phyloP scores from a whole-genome alignment of 2,888 invertebrate species.

The Pherbina coryleti region DNA sequence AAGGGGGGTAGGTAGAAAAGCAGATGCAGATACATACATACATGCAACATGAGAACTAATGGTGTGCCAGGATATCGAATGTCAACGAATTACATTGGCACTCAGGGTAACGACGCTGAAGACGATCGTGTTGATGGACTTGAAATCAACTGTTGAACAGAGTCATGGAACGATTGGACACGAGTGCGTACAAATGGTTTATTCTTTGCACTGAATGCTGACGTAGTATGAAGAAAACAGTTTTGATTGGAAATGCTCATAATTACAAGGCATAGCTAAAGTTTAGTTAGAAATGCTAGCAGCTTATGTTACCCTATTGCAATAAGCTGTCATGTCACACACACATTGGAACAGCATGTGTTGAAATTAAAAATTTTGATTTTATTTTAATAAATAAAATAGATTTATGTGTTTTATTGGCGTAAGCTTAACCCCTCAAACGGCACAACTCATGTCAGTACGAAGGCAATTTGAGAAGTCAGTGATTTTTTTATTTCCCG shows the following conservation, averaged over 20 bases:
- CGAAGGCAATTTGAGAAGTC: too few relatives aligned
- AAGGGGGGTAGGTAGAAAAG: conserved; percentile 18
- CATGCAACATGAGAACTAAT: conserved; percentile 20
- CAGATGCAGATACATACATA: conserved; percentile 27
- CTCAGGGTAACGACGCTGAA: conserved; percentile 6
- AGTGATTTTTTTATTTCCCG: too few relatives aligned
- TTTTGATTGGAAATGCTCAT: background rate
- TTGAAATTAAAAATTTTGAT: too few relatives aligned
- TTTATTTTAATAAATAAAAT: too few relatives aligned
- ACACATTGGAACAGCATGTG: too few relatives aligned
- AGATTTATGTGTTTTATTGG: too few relatives aligned
- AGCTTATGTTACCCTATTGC: background rate
- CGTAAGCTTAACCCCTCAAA: too few relatives aligned
- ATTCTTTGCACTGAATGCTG: background rate
- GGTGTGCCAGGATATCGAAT: conserved; percentile 31
- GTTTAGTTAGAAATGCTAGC: background rate
- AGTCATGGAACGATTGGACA: conserved; percentile 21
- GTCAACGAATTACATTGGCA: conserved; percentile 33
- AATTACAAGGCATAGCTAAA: background rate
- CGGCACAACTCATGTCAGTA: too few relatives aligned
- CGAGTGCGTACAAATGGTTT: conserved; percentile 20
- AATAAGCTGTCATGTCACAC: too few relatives aligned
- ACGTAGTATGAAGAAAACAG: background rate
- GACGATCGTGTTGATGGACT: conserved; percentile 7
- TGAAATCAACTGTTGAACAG: conserved; percentile 19